phyloP scores from a whole-genome alignment of 2,113 vertebrate species.

The Pampusana beccarii region DNA sequence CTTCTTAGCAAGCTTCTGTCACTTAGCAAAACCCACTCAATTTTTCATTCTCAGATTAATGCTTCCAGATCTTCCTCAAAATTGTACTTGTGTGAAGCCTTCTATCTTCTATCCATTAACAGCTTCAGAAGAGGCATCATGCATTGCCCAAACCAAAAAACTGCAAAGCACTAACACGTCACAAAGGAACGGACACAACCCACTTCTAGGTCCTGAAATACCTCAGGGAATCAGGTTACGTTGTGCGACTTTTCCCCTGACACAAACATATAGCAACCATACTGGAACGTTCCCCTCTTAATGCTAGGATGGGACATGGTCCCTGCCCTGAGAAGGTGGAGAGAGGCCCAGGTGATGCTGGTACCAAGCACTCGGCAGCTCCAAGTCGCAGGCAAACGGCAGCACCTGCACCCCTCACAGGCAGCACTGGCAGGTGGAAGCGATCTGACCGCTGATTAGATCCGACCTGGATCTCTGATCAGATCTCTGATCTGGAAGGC shows the following conservation, averaged over 20 bases:
- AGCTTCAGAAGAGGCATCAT: not conserved
- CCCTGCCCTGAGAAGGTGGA: not conserved
- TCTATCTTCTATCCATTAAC: fast-evolving
- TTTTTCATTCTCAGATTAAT: not conserved
- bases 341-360: not conserved
- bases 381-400: fast-evolving
- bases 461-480: too few relatives aligned
- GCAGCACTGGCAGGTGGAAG: not conserved
- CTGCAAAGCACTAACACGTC: fast-evolving
- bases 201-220: not conserved
- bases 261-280: not conserved
- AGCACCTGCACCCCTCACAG: too few relatives aligned
- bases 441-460: too few relatives aligned
- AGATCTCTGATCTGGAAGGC: not conserved
- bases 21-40: not conserved
- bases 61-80: not conserved
- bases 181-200: not conserved
- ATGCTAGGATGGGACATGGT: fast-evolving
- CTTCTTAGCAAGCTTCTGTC: not conserved
- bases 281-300: not conserved
- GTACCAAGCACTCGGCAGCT: not conserved
- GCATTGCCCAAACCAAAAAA: not conserved
- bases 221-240: fast-evolving
- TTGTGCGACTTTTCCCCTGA: not conserved
- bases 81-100: not conserved